These are phyloP conservation scores for Balaenoptera acutorostrata DNA, from an alignment of 2,113 vertebrate genomes.

Conservation along the genomic window DNA sequence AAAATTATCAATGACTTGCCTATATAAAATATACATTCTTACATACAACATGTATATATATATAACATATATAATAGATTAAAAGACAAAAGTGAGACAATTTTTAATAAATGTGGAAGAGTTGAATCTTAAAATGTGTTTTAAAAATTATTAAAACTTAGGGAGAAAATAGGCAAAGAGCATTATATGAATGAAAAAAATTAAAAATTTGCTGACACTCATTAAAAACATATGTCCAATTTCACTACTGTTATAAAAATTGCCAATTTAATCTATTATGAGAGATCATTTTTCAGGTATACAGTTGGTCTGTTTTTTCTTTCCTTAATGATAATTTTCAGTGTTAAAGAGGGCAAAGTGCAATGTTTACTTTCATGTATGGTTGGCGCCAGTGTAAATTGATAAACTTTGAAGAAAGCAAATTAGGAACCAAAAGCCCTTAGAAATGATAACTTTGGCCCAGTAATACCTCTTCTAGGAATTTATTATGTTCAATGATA, in stretches of 20 bases:
- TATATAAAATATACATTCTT: neutral
- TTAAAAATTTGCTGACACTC: neutral
- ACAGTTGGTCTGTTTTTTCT: neutral
- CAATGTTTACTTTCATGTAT: neutral
- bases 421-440: neutral
- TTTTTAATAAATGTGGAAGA: neutral
- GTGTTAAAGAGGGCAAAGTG: neutral
- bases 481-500: neutral
- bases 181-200: neutral
- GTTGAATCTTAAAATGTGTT: neutral
- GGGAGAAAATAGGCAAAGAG: neutral
- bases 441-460: neutral
- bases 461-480: neutral
- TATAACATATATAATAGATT: neutral
- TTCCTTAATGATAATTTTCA: neutral
- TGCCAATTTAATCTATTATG: neutral
- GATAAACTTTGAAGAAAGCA: neutral
- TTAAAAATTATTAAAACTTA: neutral
- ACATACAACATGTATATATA: neutral
- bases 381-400: neutral
- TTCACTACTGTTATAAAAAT: neutral
- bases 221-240: neutral
- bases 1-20: neutral
- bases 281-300: neutral
- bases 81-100: neutral